These are phyloP conservation scores for Trilocha varians DNA, from an alignment of 2,888 invertebrate genomes.

Conservation along the genomic window DNA sequence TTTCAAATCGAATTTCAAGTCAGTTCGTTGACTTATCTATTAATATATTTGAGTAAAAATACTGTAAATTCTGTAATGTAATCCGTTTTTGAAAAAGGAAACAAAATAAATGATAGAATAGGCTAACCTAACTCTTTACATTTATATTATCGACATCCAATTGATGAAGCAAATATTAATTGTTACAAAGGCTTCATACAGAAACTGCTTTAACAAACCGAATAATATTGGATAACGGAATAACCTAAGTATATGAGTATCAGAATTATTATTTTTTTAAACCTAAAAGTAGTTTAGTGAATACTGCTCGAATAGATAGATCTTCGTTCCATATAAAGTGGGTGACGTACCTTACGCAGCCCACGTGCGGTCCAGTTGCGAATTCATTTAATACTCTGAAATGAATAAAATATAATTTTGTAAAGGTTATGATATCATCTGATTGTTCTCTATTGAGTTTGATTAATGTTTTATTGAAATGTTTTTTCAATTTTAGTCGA, in stretches of 20 bases:
- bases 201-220: background rate
- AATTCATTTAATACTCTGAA: slow-evolving; percentile 52
- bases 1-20: too few species aligned
- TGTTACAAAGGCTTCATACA: too few species aligned
- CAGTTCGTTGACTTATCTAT: too few species aligned
- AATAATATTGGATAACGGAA: background rate
- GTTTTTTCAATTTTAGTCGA: background rate
- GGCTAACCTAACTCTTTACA: too few species aligned
- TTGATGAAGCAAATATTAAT: too few species aligned
- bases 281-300: slow-evolving; percentile 60
- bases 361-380: slow-evolving; percentile 34
- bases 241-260: background rate
- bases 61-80: too few species aligned
- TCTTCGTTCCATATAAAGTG: slow-evolving; percentile 59
- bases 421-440: slow-evolving; percentile 3
- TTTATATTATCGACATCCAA: too few species aligned
- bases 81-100: too few species aligned
- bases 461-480: background rate
- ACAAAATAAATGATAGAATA: too few species aligned
- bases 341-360: slow-evolving; percentile 43
- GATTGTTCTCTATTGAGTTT: slow-evolving; percentile 3
- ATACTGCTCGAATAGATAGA: slow-evolving; percentile 69
- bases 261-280: slow-evolving; percentile 29
- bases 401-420: slow-evolving; percentile 11
- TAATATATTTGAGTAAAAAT: too few species aligned